phyloP scores from a whole-genome alignment of 1,140 invertebrate species.

The Halyomorpha halys region DNA sequence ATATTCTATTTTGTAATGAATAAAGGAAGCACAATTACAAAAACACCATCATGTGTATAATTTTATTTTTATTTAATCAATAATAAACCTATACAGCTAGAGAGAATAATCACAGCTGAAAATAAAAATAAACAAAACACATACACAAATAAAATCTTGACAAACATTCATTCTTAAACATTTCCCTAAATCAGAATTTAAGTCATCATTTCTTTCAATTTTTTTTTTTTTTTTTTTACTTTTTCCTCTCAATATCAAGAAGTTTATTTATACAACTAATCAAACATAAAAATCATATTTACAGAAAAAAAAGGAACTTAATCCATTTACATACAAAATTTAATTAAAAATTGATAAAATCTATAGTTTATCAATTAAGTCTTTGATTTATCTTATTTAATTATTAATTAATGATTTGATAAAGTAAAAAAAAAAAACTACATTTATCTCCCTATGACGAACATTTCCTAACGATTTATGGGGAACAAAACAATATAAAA shows the following conservation, averaged over 20 bases:
- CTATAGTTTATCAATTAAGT: slow-evolving; percentile 16
- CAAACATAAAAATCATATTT: background rate
- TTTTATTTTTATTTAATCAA: slow-evolving; percentile 27
- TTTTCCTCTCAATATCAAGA: slow-evolving; percentile 7
- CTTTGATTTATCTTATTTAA: slow-evolving; percentile 17
- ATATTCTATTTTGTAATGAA: too few relatives aligned
- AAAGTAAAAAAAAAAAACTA: slow-evolving; percentile 3
- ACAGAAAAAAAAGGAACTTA: slow-evolving; percentile 16
- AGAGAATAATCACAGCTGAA: slow-evolving; percentile 30
- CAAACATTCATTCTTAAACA: slow-evolving; percentile 19
- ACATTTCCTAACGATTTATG: slow-evolving; percentile 11
- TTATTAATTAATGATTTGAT: slow-evolving; percentile 4
- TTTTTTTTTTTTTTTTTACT: slow-evolving; percentile 8
- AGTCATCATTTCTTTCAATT: background rate
- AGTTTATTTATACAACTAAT: slow-evolving; percentile 5
- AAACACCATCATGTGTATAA: slow-evolving; percentile 22
- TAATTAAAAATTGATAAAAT: slow-evolving; percentile 19
- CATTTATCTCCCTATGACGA: slow-evolving; percentile 13
- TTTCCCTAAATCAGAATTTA: too few relatives aligned
- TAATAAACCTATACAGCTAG: slow-evolving; percentile 29
- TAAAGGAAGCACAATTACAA: background rate
- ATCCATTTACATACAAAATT: slow-evolving; percentile 1
- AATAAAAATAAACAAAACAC: slow-evolving; percentile 26
- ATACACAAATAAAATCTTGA: slow-evolving; percentile 24
- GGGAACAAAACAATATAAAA: slow-evolving; percentile 1